These are phyloP conservation scores for Caenorhabditis japonica DNA, from an alignment of 2,888 invertebrate genomes.

Conservation along the genomic window DNA sequence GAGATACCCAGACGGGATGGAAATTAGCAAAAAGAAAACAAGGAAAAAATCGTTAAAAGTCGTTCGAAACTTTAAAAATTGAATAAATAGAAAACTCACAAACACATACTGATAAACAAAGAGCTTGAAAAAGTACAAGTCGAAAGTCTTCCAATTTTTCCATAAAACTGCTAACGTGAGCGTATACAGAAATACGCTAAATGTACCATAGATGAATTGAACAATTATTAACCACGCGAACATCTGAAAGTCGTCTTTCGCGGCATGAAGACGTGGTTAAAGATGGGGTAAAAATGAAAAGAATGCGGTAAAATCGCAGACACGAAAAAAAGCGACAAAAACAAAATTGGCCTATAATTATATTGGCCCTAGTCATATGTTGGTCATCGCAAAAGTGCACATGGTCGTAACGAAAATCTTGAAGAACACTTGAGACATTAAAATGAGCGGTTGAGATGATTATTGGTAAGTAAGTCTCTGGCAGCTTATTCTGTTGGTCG, in stretches of 20 bases:
- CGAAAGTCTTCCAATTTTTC: slow-evolving; percentile 40
- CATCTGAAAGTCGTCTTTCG: slow-evolving; percentile 29
- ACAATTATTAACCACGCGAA: slow-evolving; percentile 20
- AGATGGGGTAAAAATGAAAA: not conserved
- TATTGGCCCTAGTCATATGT: no score
- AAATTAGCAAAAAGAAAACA: no score
- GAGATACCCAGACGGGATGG: no score
- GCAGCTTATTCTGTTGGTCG: no score
- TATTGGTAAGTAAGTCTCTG: no score
- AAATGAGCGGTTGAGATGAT: no score
- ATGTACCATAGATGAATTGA: slow-evolving; percentile 32
- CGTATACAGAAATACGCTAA: slow-evolving; percentile 23
- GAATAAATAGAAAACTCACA: no score
- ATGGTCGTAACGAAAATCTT: no score
- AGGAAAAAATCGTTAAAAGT: no score
- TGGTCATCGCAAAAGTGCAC: no score
- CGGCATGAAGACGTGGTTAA: not conserved
- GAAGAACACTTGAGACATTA: no score
- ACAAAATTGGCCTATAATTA: not conserved
- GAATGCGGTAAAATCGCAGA: not conserved
- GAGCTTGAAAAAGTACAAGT: slow-evolving; percentile 46
- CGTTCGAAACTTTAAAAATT: no score
- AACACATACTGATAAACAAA: slow-evolving; percentile 43
- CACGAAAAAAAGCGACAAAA: not conserved
- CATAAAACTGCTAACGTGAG: slow-evolving; percentile 30